phyloP scores from a whole-genome alignment of 2,888 invertebrate genomes.

The Micropterix aruncella region DNA sequence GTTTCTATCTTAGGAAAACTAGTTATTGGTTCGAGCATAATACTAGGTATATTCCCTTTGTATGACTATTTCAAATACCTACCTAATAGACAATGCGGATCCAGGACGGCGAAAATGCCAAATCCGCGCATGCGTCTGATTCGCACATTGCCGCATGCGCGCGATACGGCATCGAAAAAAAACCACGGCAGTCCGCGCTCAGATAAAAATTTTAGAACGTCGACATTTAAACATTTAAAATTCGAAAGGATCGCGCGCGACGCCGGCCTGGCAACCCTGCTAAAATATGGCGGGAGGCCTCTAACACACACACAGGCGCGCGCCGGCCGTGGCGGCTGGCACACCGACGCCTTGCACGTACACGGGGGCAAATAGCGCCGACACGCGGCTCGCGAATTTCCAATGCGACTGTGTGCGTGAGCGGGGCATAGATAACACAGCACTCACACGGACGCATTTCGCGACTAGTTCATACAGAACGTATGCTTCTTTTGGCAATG shows the following conservation, averaged over 20 bases:
- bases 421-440: not conserved
- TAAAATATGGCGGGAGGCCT: not conserved
- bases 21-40: too few species aligned
- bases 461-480: too few species aligned
- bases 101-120: too few species aligned
- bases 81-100: too few species aligned
- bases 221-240: not conserved
- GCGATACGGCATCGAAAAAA: not conserved
- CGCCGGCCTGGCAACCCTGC: not conserved
- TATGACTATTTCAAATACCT: too few species aligned
- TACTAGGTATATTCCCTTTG: too few species aligned
- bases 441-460: not conserved
- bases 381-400: not conserved
- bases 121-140: too few species aligned
- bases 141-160: too few species aligned
- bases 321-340: too few species aligned
- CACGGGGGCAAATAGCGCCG: not conserved
- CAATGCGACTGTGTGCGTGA: not conserved
- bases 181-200: not conserved
- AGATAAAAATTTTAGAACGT: not conserved
- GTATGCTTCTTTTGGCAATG: too few species aligned
- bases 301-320: not conserved
- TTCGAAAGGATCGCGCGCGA: not conserved
- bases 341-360: not conserved
- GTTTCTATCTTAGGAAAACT: too few species aligned